Base-by-base conservation (phyloP, 2,113 vertebrate species). In the Paramisgurnus dabryanus region DNA sequence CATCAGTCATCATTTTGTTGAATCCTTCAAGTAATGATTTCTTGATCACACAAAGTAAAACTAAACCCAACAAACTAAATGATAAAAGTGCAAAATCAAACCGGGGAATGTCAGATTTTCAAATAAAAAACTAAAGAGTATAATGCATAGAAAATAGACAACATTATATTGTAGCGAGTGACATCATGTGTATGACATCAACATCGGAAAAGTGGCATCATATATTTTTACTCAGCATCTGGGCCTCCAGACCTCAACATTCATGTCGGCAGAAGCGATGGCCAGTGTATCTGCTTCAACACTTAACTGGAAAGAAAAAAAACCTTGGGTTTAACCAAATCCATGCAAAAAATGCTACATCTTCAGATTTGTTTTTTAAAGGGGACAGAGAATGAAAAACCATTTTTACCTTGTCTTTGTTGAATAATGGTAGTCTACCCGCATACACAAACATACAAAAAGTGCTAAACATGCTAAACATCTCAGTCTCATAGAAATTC, bases 171-270 rank as follows among this genome's bases (percentile, higher is more conserved):
- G 17, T n/a, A 18, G 13, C 7, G 55, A 58, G n/a, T 58, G n/a
- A 58, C n/a, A 7, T 57, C 15, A 57, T 2, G 55, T n/a, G 55
- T 57, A n/a, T 57, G 55, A 57, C 17, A 18, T 58, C 55, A 58
- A 5, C 5, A 15, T 55, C 47, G 0, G 9, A 49, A 49, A 49
- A 3, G 47, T 69, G 47, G 12, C 9, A 17, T 17, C 18, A 43
- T 3, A 49, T n/a, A n/a, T 12, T 47, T 55, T 45, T n/a, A 45
- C 27, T 71, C 10, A 18, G 53, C 10, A 86, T 74, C 87, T 88
- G 76, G 92, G 90, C 80, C 93, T 91, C 95, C 95, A 98, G 64
- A 98, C 88, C 74, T 96, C 94, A 49, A 96, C 89, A 0, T 90
- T 94, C 72, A 91, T 88, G 0, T 94, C 93, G 0, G 95, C 94